Conservation (phyloP, 2,113 vertebrate genomes). For the Drymodes brunneopygia region DNA sequence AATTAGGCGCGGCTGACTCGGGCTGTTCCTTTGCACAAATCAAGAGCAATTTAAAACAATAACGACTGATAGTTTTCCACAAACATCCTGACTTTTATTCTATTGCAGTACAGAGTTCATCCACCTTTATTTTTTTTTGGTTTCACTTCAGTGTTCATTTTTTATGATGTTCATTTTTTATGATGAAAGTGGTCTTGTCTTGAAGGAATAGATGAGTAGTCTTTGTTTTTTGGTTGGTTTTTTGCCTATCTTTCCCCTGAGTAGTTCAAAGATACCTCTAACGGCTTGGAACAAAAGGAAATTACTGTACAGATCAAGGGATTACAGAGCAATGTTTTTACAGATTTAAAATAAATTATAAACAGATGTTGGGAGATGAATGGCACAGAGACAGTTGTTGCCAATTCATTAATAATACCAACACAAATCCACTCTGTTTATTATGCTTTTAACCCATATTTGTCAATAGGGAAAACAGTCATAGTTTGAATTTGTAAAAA, state of each 20-base stretch:
- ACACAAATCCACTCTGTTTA: conserved; percentile 55
- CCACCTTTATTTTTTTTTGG: conserved; percentile 67
- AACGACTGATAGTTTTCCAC: conserved; percentile 62
- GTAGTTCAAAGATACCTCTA: conserved; percentile 74
- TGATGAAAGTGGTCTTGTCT: conserved; percentile 68
- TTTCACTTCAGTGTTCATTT: conserved; percentile 73
- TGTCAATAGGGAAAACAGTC: conserved; percentile 46
- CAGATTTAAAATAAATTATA: conserved; percentile 77
- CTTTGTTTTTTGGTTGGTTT: background rate
- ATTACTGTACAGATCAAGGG: conserved; percentile 74
- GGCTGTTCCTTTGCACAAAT: conserved; percentile 43
- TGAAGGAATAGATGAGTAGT: conserved; percentile 68
- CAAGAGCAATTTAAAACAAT: conserved; percentile 62
- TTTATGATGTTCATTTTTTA: conserved; percentile 69
- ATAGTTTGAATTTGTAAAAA: conserved; percentile 53
- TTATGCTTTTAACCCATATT: conserved; percentile 57
- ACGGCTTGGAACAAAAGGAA: conserved; percentile 70
- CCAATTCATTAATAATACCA: conserved; percentile 67
- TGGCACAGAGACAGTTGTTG: conserved; percentile 59
- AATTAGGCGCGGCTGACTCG: background rate
- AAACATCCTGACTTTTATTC: conserved; percentile 54
- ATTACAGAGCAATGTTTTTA: conserved; percentile 67
- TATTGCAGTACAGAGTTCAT: conserved; percentile 42
- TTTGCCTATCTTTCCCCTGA: background rate
- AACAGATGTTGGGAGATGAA: conserved; percentile 70